Evolutionary conservation across 2,888 invertebrate genomes (phyloP), one percentile per base, ranked within the genome.

Genomic region (Napeogenes inachia): DNA sequence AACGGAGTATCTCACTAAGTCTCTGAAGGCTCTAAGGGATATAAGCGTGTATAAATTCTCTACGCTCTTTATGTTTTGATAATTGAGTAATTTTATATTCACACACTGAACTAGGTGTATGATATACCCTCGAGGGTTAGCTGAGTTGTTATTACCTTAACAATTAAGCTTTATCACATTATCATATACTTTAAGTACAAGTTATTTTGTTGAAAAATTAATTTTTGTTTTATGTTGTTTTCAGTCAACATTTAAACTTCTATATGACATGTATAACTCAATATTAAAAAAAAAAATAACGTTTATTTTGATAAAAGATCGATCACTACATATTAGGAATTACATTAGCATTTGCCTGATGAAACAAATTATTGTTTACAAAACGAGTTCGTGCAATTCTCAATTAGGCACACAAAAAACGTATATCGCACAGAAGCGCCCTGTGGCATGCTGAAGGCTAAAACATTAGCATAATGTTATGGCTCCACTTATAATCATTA

Each of bases 401-500:
- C 60, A 59, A 56, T 58, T 62, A 64, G 60, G 60, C 59, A 58
- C 59, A 64, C 54, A 64, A 66, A 64, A 66, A 64, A 64, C 60
- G 70, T 70, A 71, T 73, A 75, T 72, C 70, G 72, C 73, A 73
- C 77, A 76, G 77, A 70, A 75, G 77, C 76, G 70, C 68, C 72
- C 69, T 72, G 70, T 71, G 64, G 71, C 68, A 74, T 81, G 82
- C 84, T 87, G 79, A 84, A 82, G 87, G 86, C 87, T 78, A 86
- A 79, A 80, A 84, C 83, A 90, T 89, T 89, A 88, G 85, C 89
- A 89, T 89, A 35, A 35, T 35, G 88, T 84, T 87, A 84, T 83
- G 73, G 76, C 75, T 76, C 78, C 76, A 75, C 82, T 85, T 82
- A 86, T 87, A 86, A 87, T 87, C 83, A 89, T 87, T 88, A 89